Evolutionary conservation across 1,140 invertebrate genomes (phyloP).

Genomic region (Hyphantria cunea): DNA sequence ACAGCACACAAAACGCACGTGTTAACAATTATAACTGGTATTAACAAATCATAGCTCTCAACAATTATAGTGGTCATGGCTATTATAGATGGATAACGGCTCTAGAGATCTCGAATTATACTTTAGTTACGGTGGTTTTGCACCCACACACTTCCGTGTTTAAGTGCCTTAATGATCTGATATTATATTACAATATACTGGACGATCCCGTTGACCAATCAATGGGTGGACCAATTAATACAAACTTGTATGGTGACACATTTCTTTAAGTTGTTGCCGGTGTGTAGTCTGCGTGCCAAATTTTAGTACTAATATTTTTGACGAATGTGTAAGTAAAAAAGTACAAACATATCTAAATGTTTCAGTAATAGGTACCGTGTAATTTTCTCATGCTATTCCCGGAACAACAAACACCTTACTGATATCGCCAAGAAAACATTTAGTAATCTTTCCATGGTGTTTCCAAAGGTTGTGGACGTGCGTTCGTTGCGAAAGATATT

Average conservation of each 20-base stretch:
- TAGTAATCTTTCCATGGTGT: constrained; percentile 13
- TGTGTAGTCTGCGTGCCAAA: neutral
- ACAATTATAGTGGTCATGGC: constrained; percentile 70
- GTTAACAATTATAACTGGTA: constrained; percentile 72
- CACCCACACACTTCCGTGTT: constrained; percentile 79
- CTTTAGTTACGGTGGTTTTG: constrained; percentile 77
- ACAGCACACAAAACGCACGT: constrained; percentile 63
- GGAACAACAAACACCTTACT: too few relatives aligned
- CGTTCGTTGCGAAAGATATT: constrained; percentile 69
- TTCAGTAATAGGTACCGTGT: too few relatives aligned
- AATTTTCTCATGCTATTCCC: too few relatives aligned
- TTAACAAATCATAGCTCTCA: constrained; percentile 62
- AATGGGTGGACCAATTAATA: constrained; percentile 59
- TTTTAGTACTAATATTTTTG: too few relatives aligned
- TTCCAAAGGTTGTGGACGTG: constrained; percentile 60
- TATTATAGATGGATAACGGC: constrained; percentile 68
- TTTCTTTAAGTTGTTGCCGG: neutral
- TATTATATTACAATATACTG: constrained; percentile 76
- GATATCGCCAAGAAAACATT: neutral
- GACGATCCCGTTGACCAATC: constrained; percentile 56
- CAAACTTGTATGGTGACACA: constrained; percentile 49
- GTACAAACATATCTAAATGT: too few relatives aligned
- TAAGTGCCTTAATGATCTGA: constrained; percentile 74
- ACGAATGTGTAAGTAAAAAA: too few relatives aligned
- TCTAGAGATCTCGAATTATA: constrained; percentile 75